These are phyloP conservation scores for Eciton burchellii DNA, from an alignment of 1,140 invertebrate genomes.

Conservation along the genomic window DNA sequence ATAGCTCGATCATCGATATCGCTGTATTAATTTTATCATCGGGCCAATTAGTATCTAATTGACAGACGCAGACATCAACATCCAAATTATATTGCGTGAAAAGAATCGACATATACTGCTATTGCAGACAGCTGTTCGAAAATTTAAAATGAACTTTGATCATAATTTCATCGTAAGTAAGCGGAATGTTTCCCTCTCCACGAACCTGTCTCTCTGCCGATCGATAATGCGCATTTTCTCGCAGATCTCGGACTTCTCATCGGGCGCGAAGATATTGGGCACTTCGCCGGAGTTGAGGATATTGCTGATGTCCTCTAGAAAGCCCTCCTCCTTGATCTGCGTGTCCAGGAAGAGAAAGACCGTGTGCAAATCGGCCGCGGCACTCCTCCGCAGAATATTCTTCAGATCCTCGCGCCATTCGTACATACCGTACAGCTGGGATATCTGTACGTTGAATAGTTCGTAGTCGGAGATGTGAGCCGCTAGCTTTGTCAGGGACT, in stretches of 20 bases:
- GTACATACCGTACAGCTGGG: conserved; percentile 91
- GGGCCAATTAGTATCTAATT: too few species aligned
- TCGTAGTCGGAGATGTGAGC: conserved; percentile 97
- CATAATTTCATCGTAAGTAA: background rate
- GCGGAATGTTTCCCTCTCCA: background rate
- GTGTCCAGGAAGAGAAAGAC: conserved; percentile 96
- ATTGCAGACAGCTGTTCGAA: background rate
- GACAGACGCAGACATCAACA: too few species aligned
- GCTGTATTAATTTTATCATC: too few species aligned
- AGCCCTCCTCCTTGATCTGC: conserved; percentile 97
- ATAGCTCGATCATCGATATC: too few species aligned
- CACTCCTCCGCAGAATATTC: conserved; percentile 92
- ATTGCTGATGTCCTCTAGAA: conserved; percentile 97
- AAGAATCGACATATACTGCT: background rate
- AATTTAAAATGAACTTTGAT: too few species aligned
- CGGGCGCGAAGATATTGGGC: conserved; percentile 94
- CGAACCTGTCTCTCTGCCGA: conserved; percentile 90
- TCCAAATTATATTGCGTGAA: too few species aligned
- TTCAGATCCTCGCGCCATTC: conserved; percentile 98
- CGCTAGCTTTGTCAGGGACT: conserved; percentile 95
- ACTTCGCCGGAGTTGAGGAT: conserved; percentile 97
- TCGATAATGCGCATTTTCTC: conserved; percentile 98
- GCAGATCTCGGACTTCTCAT: conserved; percentile 96
- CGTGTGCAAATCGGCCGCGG: conserved; percentile 93
- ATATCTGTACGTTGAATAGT: conserved; percentile 96